Conservation (phyloP, 2,888 invertebrate species). For the Himalopsyche japonica region DNA sequence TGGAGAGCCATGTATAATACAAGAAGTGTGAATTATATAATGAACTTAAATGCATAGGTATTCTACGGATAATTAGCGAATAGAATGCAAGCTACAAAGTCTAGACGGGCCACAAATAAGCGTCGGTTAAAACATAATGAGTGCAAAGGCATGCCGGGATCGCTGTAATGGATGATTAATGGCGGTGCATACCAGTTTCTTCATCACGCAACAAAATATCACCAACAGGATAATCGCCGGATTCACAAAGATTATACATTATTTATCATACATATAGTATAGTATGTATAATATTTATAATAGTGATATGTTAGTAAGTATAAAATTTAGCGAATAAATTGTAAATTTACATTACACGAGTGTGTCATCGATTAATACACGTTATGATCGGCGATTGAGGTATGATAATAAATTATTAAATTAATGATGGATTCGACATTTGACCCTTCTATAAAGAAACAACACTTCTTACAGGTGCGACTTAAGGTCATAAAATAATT, state of each 20-base stretch:
- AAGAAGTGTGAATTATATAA: background rate
- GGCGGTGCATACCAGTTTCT: background rate
- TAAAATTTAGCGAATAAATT: background rate
- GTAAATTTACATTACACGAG: background rate
- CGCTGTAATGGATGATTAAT: background rate
- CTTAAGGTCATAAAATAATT: background rate
- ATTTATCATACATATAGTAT: background rate
- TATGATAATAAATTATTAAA: background rate
- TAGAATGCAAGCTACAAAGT: background rate
- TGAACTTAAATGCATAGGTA: background rate
- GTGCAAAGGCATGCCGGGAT: background rate
- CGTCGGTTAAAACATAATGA: background rate
- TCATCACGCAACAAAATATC: background rate
- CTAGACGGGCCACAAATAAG: background rate
- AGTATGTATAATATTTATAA: no score
- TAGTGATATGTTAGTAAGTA: no score
- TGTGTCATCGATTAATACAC: background rate
- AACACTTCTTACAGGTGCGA: background rate
- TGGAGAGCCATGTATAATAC: background rate
- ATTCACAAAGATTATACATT: background rate
- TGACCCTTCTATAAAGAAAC: background rate
- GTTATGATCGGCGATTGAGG: background rate
- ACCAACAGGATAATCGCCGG: background rate
- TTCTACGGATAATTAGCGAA: background rate
- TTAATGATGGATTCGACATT: background rate